Percentiles rank a stretch among this genome's conserved stretches.
Conservation (phyloP, 2,113 vertebrate genomes). For the Apteryx mantelli region DNA sequence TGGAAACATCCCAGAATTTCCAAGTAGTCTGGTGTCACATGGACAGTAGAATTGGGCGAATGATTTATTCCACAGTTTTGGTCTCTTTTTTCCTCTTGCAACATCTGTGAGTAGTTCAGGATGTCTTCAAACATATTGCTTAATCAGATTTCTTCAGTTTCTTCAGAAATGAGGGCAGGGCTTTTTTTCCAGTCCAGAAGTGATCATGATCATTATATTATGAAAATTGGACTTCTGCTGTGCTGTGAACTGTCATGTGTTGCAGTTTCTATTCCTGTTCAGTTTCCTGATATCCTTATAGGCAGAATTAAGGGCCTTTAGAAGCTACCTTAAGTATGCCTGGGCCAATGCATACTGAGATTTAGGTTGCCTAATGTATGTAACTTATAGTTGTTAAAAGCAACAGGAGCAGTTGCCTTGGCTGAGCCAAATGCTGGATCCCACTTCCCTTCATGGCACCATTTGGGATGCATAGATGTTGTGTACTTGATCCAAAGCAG, state of each 20-base stretch:
- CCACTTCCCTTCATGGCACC: not conserved
- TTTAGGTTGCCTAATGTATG: not conserved
- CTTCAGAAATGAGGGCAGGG: not conserved
- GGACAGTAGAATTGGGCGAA: not conserved
- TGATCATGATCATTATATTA: not conserved
- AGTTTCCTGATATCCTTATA: not conserved
- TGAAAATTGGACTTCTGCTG: not conserved
- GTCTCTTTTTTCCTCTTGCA: not conserved
- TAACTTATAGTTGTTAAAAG: not conserved
- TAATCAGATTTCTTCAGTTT: not conserved
- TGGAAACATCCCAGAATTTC: slow-evolving; percentile 33
- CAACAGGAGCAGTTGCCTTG: not conserved
- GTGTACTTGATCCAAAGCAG: not conserved
- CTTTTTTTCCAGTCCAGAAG: not conserved
- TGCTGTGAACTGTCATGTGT: not conserved
- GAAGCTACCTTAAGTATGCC: not conserved
- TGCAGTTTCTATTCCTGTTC: not conserved
- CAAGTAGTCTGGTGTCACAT: not conserved
- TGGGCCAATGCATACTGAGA: not conserved
- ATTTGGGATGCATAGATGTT: not conserved
- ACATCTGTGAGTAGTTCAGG: not conserved
- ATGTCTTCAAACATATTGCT: not conserved
- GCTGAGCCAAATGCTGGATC: not conserved
- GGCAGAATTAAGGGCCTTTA: not conserved
- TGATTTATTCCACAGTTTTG: not conserved